Conservation (phyloP, 2,888 invertebrate genomes). For the Rhingia rostrata region DNA sequence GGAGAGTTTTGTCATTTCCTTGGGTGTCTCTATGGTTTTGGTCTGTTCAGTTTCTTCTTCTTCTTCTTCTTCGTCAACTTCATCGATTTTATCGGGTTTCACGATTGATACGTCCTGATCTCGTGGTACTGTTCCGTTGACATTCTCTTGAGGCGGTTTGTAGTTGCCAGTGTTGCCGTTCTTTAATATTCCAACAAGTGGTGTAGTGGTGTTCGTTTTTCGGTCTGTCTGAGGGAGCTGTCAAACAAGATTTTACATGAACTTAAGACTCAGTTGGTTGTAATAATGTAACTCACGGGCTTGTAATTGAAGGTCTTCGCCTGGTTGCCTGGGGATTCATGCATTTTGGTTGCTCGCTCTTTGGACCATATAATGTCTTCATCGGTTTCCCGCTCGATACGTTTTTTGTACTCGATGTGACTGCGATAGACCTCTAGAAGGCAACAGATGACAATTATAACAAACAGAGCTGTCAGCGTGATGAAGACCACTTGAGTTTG, state of each 20-base stretch:
- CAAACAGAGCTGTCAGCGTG: conserved; percentile 89
- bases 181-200: conserved; percentile 82
- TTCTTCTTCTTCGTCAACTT: conserved; percentile 80
- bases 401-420: conserved; percentile 88
- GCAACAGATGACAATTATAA: conserved; percentile 87
- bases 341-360: conserved; percentile 88
- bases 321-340: conserved; percentile 85
- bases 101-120: conserved; percentile 25
- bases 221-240: conserved; percentile 82
- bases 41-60: conserved; percentile 63
- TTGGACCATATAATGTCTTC: conserved; percentile 89
- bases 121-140: conserved; percentile 67
- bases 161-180: conserved; percentile 79
- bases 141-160: conserved; percentile 33
- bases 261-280: background rate
- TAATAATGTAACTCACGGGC: conserved; percentile 83
- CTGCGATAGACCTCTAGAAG: conserved; percentile 90
- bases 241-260: conserved; percentile 5
- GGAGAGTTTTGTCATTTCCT: background rate
- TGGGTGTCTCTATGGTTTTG: conserved; percentile 13
- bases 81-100: conserved; percentile 76
- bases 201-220: conserved; percentile 79
- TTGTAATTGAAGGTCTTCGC: conserved; percentile 83
- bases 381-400: conserved; percentile 90
- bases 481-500: conserved; percentile 92